Evolutionary conservation across 2,113 vertebrate species (phyloP).

Genomic region (Malurus elegans): DNA sequence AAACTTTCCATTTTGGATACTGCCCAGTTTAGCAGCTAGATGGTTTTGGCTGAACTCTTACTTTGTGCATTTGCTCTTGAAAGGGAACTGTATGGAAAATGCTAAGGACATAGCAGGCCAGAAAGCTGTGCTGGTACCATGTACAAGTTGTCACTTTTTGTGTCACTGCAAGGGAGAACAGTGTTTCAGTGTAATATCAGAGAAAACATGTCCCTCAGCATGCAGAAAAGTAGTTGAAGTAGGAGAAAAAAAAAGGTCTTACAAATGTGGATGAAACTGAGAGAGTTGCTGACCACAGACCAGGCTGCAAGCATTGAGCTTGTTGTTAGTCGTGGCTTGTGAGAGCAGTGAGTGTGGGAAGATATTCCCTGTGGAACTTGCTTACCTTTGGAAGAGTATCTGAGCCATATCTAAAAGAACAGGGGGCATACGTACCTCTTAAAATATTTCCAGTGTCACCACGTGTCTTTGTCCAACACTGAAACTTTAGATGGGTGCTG

Average conservation of each 20-base stretch:
- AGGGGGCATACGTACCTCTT: background rate
- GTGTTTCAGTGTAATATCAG: background rate
- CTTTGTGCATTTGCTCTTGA: background rate
- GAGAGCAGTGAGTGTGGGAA: background rate
- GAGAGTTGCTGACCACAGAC: background rate
- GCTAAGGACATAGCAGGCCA: background rate
- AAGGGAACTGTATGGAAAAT: background rate
- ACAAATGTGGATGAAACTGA: background rate
- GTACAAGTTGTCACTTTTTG: background rate
- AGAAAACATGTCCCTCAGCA: background rate
- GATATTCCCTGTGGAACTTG: background rate
- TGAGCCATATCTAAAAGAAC: background rate
- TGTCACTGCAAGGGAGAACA: background rate
- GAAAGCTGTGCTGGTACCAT: background rate
- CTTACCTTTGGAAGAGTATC: background rate
- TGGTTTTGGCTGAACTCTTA: background rate
- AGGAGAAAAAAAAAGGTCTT: background rate
- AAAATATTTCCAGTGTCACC: conserved; percentile 14
- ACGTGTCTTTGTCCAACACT: background rate
- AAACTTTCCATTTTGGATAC: conserved; percentile 23
- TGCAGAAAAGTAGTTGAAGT: background rate
- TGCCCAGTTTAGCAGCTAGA: background rate
- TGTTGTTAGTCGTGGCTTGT: background rate
- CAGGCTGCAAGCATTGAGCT: background rate
- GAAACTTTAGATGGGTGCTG: conserved; percentile 36